Evolutionary conservation across 2,113 vertebrate genomes (phyloP), one percentile per base, ranked within the genome.

Genomic region (Pungitius pungitius): DNA sequence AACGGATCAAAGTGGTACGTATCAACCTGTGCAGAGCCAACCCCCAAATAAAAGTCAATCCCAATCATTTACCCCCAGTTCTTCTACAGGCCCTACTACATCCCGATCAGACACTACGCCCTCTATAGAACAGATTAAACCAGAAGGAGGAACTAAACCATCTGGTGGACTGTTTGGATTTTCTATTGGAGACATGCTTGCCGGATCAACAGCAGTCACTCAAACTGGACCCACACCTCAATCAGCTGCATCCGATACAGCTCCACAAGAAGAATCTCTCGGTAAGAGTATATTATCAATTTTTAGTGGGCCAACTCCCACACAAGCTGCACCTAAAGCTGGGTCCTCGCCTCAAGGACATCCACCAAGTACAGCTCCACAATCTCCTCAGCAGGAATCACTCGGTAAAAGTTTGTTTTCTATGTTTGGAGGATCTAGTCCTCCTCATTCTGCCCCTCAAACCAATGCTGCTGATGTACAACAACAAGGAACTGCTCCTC

Each of bases 181-280:
- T 87, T 94, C 95, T 0, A 91, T 96, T 90, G 92, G 92, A 75
- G 92, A 93, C 58, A 91, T 93, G 77, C 60, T 93, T 18, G 69
- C 80, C 54, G 88, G 86, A 87, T 83, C 86, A 81, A 71, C 89
- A 75, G 52, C 73, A 67, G 20, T 69, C 78, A 54, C 79, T 3
- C 81, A 83, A 11, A 57, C 79, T 69, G 60, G 49, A 47, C 20
- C 71, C 10, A 55, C 27, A 57, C 3, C 73, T 70, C 81, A 88
- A 68, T 30, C 71, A 42, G 11, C 74, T 35, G 27, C 69, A 57
- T 30, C 81, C 64, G 37, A 63, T 59, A 45, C 76, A 64, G 68
- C 82, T 52, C 73, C 83, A 62, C 85, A 92, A 75, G 87, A 93
- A 57, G 90, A 93, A 73, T 86, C 88, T 3, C 52, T 93, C 79